Evolutionary conservation across 2,113 vertebrate genomes (phyloP).

Genomic region (Phalacrocorax aristotelis): DNA sequence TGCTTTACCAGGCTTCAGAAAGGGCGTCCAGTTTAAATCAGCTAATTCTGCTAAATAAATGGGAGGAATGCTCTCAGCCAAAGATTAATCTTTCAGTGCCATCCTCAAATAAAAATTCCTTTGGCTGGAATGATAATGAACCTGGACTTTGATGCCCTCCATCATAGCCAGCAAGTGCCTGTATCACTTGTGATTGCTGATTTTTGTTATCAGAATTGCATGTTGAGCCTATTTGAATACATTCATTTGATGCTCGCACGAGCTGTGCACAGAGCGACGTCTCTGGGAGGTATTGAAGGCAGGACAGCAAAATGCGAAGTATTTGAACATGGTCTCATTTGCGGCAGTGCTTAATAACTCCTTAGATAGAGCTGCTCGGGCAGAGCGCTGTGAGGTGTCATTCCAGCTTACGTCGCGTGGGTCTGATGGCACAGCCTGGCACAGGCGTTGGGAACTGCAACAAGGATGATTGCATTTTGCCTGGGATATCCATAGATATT

Average conservation of each 20-base stretch:
- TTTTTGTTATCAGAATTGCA: not conserved
- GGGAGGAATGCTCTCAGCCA: conserved; percentile 50
- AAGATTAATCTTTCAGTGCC: conserved; percentile 62
- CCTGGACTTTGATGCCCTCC: not conserved
- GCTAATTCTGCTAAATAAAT: conserved; percentile 62
- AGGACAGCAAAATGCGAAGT: not conserved
- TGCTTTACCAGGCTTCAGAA: conserved; percentile 15
- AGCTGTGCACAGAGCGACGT: not conserved
- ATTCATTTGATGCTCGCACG: fast-evolving
- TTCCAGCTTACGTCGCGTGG: not conserved
- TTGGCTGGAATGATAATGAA: conserved; percentile 23
- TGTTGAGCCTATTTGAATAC: not conserved
- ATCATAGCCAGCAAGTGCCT: not conserved
- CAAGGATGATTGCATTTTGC: not conserved
- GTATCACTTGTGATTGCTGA: not conserved
- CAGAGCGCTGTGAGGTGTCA: fast-evolving
- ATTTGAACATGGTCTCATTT: not conserved
- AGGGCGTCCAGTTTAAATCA: conserved; percentile 31
- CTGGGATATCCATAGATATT: not conserved
- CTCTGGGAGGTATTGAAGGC: not conserved
- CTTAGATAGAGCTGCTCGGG: not conserved
- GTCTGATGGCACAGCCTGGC: not conserved
- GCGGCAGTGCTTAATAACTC: not conserved
- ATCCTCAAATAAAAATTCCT: conserved; percentile 45
- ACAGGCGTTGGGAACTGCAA: not conserved